A percentile compares a stretch with the other conserved stretches of the same genome.
Conservation (phyloP, 2,113 vertebrate species). For the Thermophis baileyi region DNA sequence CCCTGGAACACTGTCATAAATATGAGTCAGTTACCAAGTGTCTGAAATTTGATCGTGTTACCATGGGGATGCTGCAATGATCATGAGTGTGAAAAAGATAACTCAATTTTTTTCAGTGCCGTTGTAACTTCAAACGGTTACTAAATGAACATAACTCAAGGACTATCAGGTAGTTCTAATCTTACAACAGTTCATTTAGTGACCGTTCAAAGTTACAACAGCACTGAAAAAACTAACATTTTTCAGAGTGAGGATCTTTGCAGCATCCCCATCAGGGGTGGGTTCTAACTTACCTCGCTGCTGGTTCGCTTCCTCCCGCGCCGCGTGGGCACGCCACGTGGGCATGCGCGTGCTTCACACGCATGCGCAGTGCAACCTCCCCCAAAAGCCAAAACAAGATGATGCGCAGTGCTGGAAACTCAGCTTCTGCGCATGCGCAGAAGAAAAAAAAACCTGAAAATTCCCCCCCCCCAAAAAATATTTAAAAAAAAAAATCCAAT, state of each 20-base stretch:
- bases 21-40: background rate
- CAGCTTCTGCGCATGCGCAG: too few species aligned
- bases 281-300: too few species aligned
- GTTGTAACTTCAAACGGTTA: background rate
- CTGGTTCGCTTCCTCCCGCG: too few species aligned
- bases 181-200: background rate
- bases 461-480: too few species aligned
- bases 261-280: background rate
- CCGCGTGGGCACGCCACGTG: too few species aligned
- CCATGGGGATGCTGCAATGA: background rate
- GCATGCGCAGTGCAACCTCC: too few species aligned
- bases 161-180: background rate
- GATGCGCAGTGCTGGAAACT: too few species aligned
- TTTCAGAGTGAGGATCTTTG: background rate
- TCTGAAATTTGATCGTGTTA: background rate
- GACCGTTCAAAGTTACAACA: background rate
- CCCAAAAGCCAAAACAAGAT: too few species aligned
- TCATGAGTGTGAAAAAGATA: background rate
- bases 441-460: too few species aligned
- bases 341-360: too few species aligned
- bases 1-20: background rate
- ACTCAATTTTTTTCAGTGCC: background rate
- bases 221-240: background rate
- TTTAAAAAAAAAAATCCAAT: too few species aligned
- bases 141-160: too few species aligned